phyloP scores from a whole-genome alignment of 2,797 vertebrate species.

The Pipistrellus pygmaeus region DNA sequence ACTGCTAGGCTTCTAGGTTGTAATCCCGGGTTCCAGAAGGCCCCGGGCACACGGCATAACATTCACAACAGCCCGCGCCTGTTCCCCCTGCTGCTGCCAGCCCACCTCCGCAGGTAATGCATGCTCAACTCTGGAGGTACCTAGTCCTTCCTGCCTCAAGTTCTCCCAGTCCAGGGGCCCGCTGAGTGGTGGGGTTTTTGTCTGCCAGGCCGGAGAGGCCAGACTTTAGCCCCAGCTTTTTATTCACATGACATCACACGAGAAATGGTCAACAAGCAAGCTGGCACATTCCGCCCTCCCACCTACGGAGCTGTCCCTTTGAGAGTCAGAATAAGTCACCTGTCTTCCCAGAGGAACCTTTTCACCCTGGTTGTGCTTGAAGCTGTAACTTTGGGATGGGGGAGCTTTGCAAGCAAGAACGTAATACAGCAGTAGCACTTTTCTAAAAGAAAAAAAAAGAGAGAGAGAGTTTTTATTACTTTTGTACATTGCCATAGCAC shows the following conservation, averaged over 20 bases:
- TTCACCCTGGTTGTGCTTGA: neutral
- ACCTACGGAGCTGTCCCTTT: neutral
- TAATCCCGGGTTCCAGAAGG: neutral
- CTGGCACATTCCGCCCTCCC: neutral
- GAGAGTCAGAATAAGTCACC: neutral
- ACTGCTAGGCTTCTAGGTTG: neutral
- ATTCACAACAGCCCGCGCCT: neutral
- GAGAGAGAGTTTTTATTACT: slow-evolving; percentile 23
- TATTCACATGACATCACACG: neutral
- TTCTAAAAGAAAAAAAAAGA: slow-evolving; percentile 44
- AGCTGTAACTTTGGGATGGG: neutral
- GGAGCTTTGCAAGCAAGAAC: neutral
- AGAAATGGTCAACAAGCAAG: neutral
- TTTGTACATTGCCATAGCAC: neutral
- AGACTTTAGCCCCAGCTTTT: neutral
- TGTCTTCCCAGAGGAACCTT: neutral
- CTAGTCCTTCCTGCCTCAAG: neutral
- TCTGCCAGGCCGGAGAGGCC: neutral
- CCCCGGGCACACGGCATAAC: neutral
- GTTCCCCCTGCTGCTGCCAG: neutral
- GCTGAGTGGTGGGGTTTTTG: neutral
- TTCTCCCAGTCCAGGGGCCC: neutral
- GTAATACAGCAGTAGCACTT: neutral
- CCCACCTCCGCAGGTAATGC: neutral
- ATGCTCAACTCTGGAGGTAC: neutral